Base-by-base conservation (phyloP, 2,797 vertebrate species). In the Sebastes paucispinis region DNA sequence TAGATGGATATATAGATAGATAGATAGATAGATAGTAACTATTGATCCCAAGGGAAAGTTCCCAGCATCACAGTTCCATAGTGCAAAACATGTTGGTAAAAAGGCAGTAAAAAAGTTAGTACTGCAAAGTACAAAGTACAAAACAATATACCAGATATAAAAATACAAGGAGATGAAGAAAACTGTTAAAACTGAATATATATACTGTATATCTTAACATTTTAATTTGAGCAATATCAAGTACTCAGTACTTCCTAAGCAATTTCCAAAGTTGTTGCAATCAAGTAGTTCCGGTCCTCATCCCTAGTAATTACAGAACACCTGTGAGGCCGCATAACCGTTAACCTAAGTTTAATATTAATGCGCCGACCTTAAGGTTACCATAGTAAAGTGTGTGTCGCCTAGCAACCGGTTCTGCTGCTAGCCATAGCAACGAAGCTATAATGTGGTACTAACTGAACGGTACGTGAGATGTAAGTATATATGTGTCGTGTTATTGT, bases 361-460 rank as follows among this genome's bases (percentile, higher is more conserved):
- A 57, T 80, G n/a, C 31, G 57, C 39, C 25, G 50, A 11, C 1
- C 5, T 1, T n/a, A 78, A 59, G 12, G 12, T 39, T 18, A 52
- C 52, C 2, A 47, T 20, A 12, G 4, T 12, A 25, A 69, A 31
- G 16, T 72, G 69, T 31, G 67, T 81, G 85, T 91, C 74, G 91
- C 90, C 22, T 76, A 87, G 90, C 89, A 90, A 90, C 91, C 74
- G 25, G 3, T 43, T 34, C 16, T 27, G 7, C 18, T 27, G 7
- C 59, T 20, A 24, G 27, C 16, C 6, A 36, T 36, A 10, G 39
- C 5, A 18, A 14, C 2, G 8, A 59, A n/a, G 67, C 29, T 34
- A 39, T 39, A 6, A 27, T 2, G 1, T 2, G 4, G 8, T 9
- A 29, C 11, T 34, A 34, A 34, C 1, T 64, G 14, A 1, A 9